Evolutionary conservation across 2,113 vertebrate species (phyloP), one percentile per base, ranked within the genome.

Genomic region (Cisticola juncidis): DNA sequence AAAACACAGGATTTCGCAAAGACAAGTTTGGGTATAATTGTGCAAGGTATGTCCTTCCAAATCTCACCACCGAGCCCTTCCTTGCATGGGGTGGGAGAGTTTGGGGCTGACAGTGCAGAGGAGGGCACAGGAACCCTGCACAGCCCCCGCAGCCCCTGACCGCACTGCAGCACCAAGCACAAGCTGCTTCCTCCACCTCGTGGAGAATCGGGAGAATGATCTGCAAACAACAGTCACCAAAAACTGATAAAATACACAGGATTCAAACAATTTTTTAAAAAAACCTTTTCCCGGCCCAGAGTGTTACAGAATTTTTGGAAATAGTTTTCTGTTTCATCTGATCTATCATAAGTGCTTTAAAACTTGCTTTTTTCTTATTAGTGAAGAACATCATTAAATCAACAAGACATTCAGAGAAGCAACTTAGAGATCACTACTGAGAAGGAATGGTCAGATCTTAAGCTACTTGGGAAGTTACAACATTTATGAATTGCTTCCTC

Each of bases 121-220:
- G 38, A 57, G 24, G 8, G 36, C 38, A 38, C n/a, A 0, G 33
- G 47, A 70, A 21, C 48, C 6, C 51, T 0, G 20, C 44, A 12
- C 47, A 12, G 23, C 48, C 2, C 51, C 36, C 7, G 22, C 44
- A 60, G 69, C 38, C 61, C n/a, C 68, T 47, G 36, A 51, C 66
- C 19, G 14, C 6, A 1, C 9, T 0, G 1, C 11, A 56, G 36
- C 88, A 7, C 3, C 0, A 70, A 91, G 61, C 33, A 1, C 8
- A 47, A 73, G 71, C 82, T 24, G 45, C 94, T 95, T 93, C 88
- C 96, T 69, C 95, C 95, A 93, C 95, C 95, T 97, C 45, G 95
- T 96, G 95, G 96, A 93, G 92, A 45, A 35, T 12, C 50, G 1
- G 3, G 82, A 90, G 92, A 97, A 14, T 66, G 79, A 69, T 57